Base-by-base conservation (phyloP, 2,113 vertebrate species). In the Catharus minimus region DNA sequence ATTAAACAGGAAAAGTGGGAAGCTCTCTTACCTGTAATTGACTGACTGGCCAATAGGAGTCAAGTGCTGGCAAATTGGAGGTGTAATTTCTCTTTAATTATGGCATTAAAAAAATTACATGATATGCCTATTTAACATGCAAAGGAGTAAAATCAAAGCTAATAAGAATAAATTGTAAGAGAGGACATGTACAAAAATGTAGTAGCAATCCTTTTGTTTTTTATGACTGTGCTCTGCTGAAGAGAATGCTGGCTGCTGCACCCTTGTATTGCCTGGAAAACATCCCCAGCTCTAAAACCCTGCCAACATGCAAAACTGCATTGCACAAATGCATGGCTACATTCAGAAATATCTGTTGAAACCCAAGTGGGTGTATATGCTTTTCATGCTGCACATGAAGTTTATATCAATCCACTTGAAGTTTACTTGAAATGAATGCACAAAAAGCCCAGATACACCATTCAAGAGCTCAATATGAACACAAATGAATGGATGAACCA, bases 11-110 rank as follows among this genome's bases (percentile, higher is more conserved):
- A 64, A 30, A 90, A 94, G 83, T 46, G 66, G 83, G 92, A 94
- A 93, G 93, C 90, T 84, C 69, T 93, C 93, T 95, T 96, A 95
- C 95, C 93, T 96, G 88, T 94, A 96, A 95, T 94, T 94, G 86
- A 81, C 86, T 95, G 92, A 92, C 77, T 96, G 92, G 80, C 93
- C 92, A 95, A 93, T 88, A 93, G 88, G 66, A 96, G 92, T 94
- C 94, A 95, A 95, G 93, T 93, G 88, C 80, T 92, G 62, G 89
- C 50, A 95, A 95, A 95, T 94, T 89, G 90, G 88, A 95, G 83
- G 87, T 86, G 77, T 88, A 94, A 95, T 92, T 96, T 96, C 83
- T 86, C 78, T 86, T 94, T 92, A 96, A 95, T 93, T 94, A 95
- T 60, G 58, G 82, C 82, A 95, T 94, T 93, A 74, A 88, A 93